Evolutionary conservation across 1,140 invertebrate species (phyloP).

Genomic region (Cotesia glomerata): DNA sequence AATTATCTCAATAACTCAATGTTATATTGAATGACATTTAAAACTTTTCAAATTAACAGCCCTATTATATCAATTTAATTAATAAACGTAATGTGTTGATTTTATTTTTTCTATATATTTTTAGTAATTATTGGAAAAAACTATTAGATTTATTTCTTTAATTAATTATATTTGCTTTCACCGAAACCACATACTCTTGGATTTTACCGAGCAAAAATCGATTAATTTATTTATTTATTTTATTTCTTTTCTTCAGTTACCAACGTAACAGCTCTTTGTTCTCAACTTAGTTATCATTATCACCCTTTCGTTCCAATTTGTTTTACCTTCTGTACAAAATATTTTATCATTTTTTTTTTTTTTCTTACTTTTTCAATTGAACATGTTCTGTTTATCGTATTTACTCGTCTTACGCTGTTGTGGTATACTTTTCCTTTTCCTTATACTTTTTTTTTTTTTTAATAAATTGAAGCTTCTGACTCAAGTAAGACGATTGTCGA

Average conservation of each 20-base stretch:
- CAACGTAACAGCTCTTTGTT: neutral
- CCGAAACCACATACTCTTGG: neutral
- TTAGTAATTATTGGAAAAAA: too few relatives aligned
- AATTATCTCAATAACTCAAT: too few relatives aligned
- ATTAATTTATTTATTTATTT: neutral
- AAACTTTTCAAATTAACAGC: too few relatives aligned
- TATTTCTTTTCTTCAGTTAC: neutral
- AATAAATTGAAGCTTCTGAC: neutral
- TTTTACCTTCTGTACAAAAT: neutral
- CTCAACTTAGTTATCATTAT: constrained; percentile 1
- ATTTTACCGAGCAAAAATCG: neutral
- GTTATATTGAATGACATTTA: too few relatives aligned
- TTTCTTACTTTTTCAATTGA: neutral
- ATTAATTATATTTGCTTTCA: too few relatives aligned
- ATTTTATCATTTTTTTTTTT: neutral
- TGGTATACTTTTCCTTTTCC: neutral
- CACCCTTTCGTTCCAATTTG: neutral
- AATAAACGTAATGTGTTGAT: too few relatives aligned
- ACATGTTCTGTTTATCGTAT: constrained; percentile 1
- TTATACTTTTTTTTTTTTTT: too few relatives aligned
- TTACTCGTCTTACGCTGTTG: too few relatives aligned
- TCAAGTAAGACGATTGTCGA: neutral
- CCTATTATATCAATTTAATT: too few relatives aligned
- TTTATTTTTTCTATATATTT: too few relatives aligned
- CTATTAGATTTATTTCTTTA: too few relatives aligned